phyloP scores from a whole-genome alignment of 2,113 vertebrate genomes.

The Hydropotes inermis region DNA sequence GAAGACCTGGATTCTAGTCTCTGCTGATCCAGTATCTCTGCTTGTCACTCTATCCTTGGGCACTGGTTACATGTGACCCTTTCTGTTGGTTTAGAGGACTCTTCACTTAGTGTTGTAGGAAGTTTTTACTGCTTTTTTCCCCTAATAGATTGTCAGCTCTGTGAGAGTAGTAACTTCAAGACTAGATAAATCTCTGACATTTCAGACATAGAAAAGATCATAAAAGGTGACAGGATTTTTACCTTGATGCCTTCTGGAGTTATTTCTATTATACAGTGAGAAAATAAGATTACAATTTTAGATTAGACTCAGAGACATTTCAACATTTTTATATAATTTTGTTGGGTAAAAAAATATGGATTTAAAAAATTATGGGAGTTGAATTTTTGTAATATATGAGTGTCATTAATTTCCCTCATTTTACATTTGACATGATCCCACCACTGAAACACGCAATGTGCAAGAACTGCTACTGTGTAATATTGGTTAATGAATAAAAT shows the following conservation, averaged over 20 bases:
- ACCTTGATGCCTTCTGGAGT: not conserved
- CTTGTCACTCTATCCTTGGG: not conserved
- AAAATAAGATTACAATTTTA: not conserved
- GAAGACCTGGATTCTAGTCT: not conserved
- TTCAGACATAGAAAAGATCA: not conserved
- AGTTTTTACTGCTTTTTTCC: not conserved
- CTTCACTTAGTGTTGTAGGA: not conserved
- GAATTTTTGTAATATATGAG: not conserved
- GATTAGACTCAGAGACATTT: not conserved
- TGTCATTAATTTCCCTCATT: not conserved
- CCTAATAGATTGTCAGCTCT: not conserved
- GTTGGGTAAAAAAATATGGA: not conserved
- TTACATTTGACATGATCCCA: not conserved
- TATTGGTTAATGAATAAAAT: not conserved
- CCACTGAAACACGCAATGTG: not conserved
- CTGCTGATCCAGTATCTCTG: not conserved
- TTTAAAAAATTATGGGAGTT: not conserved
- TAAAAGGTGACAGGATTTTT: not conserved
- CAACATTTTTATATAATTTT: not conserved
- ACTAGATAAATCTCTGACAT: not conserved
- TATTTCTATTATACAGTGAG: not conserved
- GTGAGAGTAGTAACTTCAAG: not conserved
- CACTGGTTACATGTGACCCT: not conserved
- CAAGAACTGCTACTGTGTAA: not conserved
- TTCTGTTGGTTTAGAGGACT: not conserved